A percentile compares a stretch with the other conserved stretches of the same genome.
Conservation (phyloP, 2,888 invertebrate genomes). For the Pheosia gnoma region DNA sequence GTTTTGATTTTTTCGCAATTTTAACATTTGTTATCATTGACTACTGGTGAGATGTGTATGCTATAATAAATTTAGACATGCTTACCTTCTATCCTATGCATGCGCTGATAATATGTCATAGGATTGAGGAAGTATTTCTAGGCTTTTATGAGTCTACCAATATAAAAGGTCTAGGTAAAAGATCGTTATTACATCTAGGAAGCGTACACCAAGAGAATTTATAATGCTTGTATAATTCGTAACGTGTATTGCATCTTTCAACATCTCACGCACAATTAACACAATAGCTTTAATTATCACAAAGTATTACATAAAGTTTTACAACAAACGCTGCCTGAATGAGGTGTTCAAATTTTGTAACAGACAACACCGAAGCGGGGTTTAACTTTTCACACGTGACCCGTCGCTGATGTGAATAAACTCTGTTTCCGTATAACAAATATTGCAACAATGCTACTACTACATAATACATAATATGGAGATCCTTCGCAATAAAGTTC, state of each 20-base stretch:
- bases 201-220: not conserved
- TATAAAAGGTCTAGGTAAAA: not conserved
- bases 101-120: no score
- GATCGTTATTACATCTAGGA: not conserved
- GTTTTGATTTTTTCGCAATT: no score
- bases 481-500: not conserved
- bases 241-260: slow-evolving; percentile 33
- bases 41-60: no score
- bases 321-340: slow-evolving; percentile 58
- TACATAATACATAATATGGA: not conserved
- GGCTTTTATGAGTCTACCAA: no score
- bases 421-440: slow-evolving; percentile 46
- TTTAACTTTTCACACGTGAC: slow-evolving; percentile 57
- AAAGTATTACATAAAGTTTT: slow-evolving; percentile 63
- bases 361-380: slow-evolving; percentile 43
- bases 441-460: not conserved
- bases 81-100: no score
- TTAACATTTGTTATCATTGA: no score
- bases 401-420: slow-evolving; percentile 43
- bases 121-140: no score
- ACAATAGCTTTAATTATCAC: slow-evolving; percentile 65
- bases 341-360: slow-evolving; percentile 66
- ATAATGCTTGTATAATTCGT: slow-evolving; percentile 37
- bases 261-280: slow-evolving; percentile 60
- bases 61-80: no score